Base-by-base conservation (phyloP, 2,113 vertebrate genomes). In the Chloropsis hardwickii region DNA sequence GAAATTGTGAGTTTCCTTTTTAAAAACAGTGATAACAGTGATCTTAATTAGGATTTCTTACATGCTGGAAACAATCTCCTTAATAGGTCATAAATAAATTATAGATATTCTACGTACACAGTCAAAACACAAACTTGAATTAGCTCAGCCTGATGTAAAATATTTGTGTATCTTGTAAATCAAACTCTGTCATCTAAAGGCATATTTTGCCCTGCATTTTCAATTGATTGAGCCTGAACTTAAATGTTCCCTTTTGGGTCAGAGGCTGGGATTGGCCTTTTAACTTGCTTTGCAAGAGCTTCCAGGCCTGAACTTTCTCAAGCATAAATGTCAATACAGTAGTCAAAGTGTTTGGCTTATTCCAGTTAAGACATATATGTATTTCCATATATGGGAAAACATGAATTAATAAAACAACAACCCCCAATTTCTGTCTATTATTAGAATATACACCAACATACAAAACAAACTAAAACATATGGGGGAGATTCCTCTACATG, bases 271-370 rank as follows among this genome's bases (percentile, higher is more conserved):
- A 79, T 48, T 95, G 90, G 78, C 97, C 95, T 96, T 97, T 97
- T 72, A 86, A 95, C 90, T 96, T 82, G 76, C 65, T 74, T 67
- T 90, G 72, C 47, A 79, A 95, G 74, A 94, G 95, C 96, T 97
- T 92, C 90, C 85, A 97, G 96, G 96, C 94, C 93, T 96, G 93
- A 95, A 95, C 53, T 96, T 96, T 92, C 74, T 97, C 91, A 97
- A 97, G 93, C 96, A 95, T 97, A 95, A 97, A 97, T 97, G 97
- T 88, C 97, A 97, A 94, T 94, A 94, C 18, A 90, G 86, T 70
- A 90, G 94, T 88, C 92, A 80, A 94, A 96, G 65, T 78, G 78
- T 66, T 73, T 84, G 73, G 67, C 22, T 93, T 78, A 56, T 86
- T 93, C 39, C 60, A 78, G 35, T 83, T 73, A 86, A 78, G 64